phyloP scores from a whole-genome alignment of 23 tunicate species.

The Aplidium turbinatum region DNA sequence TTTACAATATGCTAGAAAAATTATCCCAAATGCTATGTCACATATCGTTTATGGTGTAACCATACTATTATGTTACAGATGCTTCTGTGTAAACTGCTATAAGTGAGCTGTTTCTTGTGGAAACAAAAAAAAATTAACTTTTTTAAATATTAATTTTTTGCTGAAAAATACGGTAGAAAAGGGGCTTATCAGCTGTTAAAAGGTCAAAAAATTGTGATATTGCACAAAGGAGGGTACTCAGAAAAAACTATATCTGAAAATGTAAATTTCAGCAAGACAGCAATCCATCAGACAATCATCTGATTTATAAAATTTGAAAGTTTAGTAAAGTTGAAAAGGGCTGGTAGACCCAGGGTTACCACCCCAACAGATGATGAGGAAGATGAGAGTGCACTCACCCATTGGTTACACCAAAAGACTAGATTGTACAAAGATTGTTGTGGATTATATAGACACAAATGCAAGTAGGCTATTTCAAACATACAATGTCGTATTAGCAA shows the following conservation, averaged over 20 bases:
- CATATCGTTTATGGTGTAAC: slow-evolving; percentile 6
- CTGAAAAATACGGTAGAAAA: slow-evolving; percentile 7
- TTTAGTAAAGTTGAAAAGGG: slow-evolving; percentile 4
- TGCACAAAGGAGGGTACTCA: slow-evolving; percentile 4
- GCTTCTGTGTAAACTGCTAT: slow-evolving; percentile 1
- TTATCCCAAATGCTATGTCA: slow-evolving; percentile 2
- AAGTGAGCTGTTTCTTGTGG: slow-evolving; percentile 2
- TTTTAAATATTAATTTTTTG: slow-evolving; percentile 13
- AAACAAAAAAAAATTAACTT: neutral
- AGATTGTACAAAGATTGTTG: slow-evolving; percentile 23
- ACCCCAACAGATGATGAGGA: slow-evolving; percentile 12
- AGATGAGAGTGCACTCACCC: slow-evolving; percentile 16
- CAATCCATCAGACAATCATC: slow-evolving; percentile 12
- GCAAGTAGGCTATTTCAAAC: neutral
- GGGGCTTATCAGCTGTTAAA: slow-evolving; percentile 21
- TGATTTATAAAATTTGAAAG: slow-evolving; percentile 10
- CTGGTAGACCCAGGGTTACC: slow-evolving; percentile 29
- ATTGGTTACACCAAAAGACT: slow-evolving; percentile 9
- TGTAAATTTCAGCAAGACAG: slow-evolving; percentile 17
- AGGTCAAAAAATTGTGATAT: slow-evolving; percentile 22
- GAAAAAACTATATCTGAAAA: neutral
- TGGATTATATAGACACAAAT: no score
- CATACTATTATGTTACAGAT: neutral
- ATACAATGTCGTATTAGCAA: neutral
- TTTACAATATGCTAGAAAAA: neutral